A percentile compares a stretch with the other conserved stretches of the same genome.
phyloP scores from a whole-genome alignment of 2,888 invertebrate species.

The Stenodema calcarata region DNA sequence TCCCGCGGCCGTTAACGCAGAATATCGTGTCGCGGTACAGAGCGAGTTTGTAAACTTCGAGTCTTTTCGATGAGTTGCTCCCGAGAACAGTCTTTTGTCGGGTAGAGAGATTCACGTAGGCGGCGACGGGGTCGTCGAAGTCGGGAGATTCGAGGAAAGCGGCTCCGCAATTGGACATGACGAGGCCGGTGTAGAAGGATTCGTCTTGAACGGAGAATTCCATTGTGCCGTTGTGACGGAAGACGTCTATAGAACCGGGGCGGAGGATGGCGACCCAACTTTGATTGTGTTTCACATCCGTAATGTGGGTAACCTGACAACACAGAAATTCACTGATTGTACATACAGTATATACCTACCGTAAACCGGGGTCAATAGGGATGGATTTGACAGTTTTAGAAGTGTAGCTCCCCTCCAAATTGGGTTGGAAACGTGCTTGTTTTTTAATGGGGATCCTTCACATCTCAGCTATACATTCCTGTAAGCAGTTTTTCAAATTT shows the following conservation, averaged over 20 bases:
- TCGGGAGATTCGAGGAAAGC: slow-evolving; percentile 38
- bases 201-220: slow-evolving; percentile 5
- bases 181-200: slow-evolving; percentile 45
- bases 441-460: too few relatives aligned
- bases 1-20: slow-evolving; percentile 17
- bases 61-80: neutral
- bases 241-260: slow-evolving; percentile 19
- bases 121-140: slow-evolving; percentile 35
- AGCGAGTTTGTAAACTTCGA: slow-evolving; percentile 41
- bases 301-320: neutral
- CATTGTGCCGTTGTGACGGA: slow-evolving; percentile 30
- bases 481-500: too few relatives aligned
- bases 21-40: slow-evolving; percentile 22
- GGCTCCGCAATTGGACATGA: slow-evolving; percentile 22
- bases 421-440: too few relatives aligned
- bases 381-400: too few relatives aligned
- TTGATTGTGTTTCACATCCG: slow-evolving; percentile 28
- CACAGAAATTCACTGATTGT: neutral
- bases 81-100: slow-evolving; percentile 18
- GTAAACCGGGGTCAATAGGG: too few relatives aligned
- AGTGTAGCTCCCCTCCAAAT: too few relatives aligned
- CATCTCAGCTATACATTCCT: too few relatives aligned
- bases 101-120: slow-evolving; percentile 6
- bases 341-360: too few relatives aligned
- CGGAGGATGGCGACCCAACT: slow-evolving; percentile 35